Percentiles rank a stretch among this genome's conserved stretches.
phyloP scores from a whole-genome alignment of 2,888 invertebrate genomes.

The Brenthis hecate region DNA sequence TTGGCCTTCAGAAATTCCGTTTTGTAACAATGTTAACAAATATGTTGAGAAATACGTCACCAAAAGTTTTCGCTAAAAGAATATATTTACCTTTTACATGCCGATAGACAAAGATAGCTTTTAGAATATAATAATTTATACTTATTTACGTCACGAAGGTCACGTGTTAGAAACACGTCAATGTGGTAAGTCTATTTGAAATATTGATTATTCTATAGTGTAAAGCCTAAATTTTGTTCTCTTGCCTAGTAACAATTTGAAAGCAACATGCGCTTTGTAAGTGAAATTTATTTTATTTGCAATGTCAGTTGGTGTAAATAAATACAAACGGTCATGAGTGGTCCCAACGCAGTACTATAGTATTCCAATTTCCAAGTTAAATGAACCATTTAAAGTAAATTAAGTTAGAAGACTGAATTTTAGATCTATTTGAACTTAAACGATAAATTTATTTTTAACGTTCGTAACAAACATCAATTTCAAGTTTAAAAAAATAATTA shows the following conservation, averaged over 20 bases:
- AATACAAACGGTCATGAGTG: not conserved
- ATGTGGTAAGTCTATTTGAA: not conserved
- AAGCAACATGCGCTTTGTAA: not conserved
- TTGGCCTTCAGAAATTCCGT: slow-evolving; percentile 21
- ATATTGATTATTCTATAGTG: not conserved
- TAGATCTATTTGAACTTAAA: no score
- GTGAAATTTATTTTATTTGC: not conserved
- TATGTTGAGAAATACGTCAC: slow-evolving; percentile 16
- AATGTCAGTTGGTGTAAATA: not conserved
- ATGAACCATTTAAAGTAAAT: not conserved
- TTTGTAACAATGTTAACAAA: slow-evolving; percentile 19
- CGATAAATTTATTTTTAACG: no score
- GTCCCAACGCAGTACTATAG: not conserved
- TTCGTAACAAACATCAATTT: no score
- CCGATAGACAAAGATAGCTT: not conserved
- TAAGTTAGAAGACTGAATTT: not conserved
- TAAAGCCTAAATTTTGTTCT: not conserved
- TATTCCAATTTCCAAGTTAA: not conserved
- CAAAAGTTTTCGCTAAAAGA: slow-evolving; percentile 20
- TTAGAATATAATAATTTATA: not conserved
- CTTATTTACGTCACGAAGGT: not conserved
- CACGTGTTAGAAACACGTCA: not conserved
- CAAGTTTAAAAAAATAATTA: no score
- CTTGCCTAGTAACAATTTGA: not conserved
- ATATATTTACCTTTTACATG: slow-evolving; percentile 5